Base-by-base conservation (phyloP, 2,888 invertebrate species). In the Lasioglossum villosulum region DNA sequence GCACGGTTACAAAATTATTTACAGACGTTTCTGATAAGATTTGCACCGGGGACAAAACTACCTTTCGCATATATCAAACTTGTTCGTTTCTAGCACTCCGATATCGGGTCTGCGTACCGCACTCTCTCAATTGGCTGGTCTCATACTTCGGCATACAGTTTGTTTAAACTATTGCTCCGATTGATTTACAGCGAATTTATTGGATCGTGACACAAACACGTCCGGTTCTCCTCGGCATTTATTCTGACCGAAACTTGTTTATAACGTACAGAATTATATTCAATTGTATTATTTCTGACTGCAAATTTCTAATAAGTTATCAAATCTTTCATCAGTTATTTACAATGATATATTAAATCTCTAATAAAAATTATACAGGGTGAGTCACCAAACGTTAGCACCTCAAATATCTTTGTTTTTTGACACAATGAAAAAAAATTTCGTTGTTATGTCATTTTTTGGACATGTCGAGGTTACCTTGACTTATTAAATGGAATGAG, bases 11-110 rank as follows among this genome's bases (percentile, higher is more conserved):
- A n/a, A 70, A 70, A 39, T 70, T 70, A 70, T 70, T 70, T 70
- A n/a, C 70, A 70, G 70, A 39, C 39, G 37, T 70, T 70, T n/a
- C 70, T 39, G 70, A 70, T 70, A 70, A 70, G 70, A 70, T 70
- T 70, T 39, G 23, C 23, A 37, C 37, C 23, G 70, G 70, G n/a
- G 37, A 37, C 34, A 68, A 70, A 37, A 37, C 37, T 39, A 39
- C n/a, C 39, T 16, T 66, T 70, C 37, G 12, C 34, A 70, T 37
- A 70, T 70, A 63, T 70, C 37, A 70, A 70, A 70, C 70, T 39
- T 39, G 37, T 39, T 70, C 39, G 70, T 52, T 34, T 74, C 37
- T n/a, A 34, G 23, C 37, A 23, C n/a, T 19, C 23, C 23, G 37
- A 39, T 39, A 70, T 70, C 37, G 37, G 14, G 10, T 39, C 37